Evolutionary conservation across 2,888 invertebrate genomes (phyloP).

Genomic region (Petrolisthes manimaculis): DNA sequence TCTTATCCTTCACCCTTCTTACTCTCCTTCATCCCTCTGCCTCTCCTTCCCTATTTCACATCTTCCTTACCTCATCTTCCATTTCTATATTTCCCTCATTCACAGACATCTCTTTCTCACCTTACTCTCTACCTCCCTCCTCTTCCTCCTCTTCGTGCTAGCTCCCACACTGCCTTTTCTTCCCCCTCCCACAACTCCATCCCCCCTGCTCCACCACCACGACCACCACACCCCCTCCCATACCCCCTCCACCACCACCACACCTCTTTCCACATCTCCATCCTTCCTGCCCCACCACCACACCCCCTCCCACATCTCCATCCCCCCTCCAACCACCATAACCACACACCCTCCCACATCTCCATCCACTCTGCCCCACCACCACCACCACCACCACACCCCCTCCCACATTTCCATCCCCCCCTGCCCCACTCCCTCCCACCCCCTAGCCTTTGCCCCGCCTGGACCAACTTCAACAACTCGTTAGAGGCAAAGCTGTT

Average conservation of each 20-base stretch:
- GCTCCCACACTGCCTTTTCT: not conserved
- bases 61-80: not conserved
- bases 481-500: too few relatives aligned
- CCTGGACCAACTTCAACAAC: not conserved
- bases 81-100: not conserved
- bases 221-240: not conserved
- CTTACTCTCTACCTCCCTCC: not conserved
- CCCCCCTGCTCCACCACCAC: not conserved
- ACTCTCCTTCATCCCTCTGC: not conserved
- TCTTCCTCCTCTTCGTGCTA: not conserved
- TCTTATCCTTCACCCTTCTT: not conserved
- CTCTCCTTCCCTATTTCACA: not conserved
- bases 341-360: not conserved
- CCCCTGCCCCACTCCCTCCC: not conserved
- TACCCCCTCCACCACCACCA: not conserved
- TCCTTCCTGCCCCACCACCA: not conserved
- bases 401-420: not conserved
- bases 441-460: not conserved
- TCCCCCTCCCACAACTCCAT: not conserved
- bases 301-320: not conserved
- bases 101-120: not conserved
- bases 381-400: not conserved
- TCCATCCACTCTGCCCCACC: not conserved
- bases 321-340: not conserved
- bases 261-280: not conserved